Evolutionary conservation across 2,888 invertebrate genomes (phyloP).

Genomic region (Troides aeacus): DNA sequence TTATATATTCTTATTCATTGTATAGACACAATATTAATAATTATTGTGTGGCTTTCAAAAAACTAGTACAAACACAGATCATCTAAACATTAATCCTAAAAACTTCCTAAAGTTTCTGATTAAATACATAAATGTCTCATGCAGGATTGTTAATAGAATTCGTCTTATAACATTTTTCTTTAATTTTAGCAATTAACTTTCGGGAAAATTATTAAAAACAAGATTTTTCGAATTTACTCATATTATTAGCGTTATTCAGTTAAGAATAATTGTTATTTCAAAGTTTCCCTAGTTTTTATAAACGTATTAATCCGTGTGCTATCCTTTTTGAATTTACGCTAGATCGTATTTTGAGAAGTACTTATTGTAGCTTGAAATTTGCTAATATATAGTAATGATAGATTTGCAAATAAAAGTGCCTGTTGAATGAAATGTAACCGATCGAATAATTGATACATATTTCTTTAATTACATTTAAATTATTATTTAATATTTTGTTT

Average conservation of each 20-base stretch:
- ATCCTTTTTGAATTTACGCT: background rate
- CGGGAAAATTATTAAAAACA: background rate
- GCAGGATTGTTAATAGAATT: no score
- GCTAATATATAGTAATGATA: background rate
- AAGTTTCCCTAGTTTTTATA: conserved; percentile 1
- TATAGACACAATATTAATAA: background rate
- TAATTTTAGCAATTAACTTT: background rate
- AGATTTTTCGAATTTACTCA: background rate
- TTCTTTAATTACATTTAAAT: background rate
- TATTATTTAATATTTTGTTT: background rate
- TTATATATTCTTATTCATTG: background rate
- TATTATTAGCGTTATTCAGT: background rate
- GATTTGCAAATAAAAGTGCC: conserved; percentile 13
- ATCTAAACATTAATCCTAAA: background rate
- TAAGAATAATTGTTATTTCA: background rate
- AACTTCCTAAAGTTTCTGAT: no score
- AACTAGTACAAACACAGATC: background rate
- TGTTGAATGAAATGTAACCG: background rate
- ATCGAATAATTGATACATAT: background rate
- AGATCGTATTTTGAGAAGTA: background rate
- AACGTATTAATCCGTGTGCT: background rate
- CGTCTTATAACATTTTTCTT: no score
- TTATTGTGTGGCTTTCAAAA: background rate
- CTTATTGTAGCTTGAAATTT: background rate
- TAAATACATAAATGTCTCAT: no score